These are phyloP conservation scores for Gracilinanus agilis DNA, from an alignment of 2,113 vertebrate genomes.

Conservation along the genomic window DNA sequence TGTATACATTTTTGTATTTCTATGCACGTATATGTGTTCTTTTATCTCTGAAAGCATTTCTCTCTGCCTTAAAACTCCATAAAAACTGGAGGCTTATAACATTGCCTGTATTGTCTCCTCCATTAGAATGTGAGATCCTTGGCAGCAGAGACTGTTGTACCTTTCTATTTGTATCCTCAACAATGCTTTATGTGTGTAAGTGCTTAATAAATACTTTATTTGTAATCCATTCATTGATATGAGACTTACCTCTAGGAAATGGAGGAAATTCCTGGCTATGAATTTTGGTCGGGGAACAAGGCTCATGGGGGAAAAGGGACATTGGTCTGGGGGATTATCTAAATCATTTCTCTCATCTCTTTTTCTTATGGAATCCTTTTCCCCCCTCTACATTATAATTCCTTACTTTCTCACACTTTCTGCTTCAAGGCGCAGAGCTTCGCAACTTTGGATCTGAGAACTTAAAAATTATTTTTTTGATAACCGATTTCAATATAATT, in stretches of 20 bases:
- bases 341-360: conserved; percentile 46
- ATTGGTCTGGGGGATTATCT: conserved; percentile 65
- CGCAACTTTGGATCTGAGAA: not conserved
- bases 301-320: conserved; percentile 60
- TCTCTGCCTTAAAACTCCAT: not conserved
- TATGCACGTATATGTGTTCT: not conserved
- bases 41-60: not conserved
- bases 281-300: conserved; percentile 58
- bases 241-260: conserved; percentile 34
- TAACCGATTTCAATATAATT: not conserved
- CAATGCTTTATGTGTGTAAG: not conserved
- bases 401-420: not conserved
- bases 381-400: too few relatives aligned
- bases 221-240: not conserved
- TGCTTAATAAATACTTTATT: not conserved
- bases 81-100: not conserved
- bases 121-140: not conserved
- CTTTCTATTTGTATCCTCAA: not conserved
- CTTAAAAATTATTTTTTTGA: not conserved
- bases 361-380: conserved; percentile 13
- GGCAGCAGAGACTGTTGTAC: not conserved
- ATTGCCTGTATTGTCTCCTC: not conserved
- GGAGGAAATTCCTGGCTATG: conserved; percentile 37
- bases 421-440: not conserved
- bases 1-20: not conserved